Percentiles rank a stretch among this genome's conserved stretches.
phyloP scores from a whole-genome alignment of 2,888 invertebrate species.

The Callyntrura guangdongensis region DNA sequence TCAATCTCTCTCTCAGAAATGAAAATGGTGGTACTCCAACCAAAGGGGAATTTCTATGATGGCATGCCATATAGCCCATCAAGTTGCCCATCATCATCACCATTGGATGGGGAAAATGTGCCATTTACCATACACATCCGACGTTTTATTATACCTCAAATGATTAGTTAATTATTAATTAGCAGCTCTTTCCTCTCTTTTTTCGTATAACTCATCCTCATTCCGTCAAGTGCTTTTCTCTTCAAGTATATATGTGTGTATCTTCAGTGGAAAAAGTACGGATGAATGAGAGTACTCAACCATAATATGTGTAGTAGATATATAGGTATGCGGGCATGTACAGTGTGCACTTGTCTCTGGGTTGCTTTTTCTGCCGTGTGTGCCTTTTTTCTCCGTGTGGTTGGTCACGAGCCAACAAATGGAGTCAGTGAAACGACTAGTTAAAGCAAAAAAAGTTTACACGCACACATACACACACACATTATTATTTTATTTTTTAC shows the following conservation, averaged over 20 bases:
- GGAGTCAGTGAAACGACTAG: constrained; percentile 62
- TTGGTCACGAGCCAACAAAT: constrained; percentile 73
- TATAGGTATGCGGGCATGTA: not conserved
- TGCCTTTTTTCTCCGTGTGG: constrained; percentile 44
- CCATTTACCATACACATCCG: constrained; percentile 57
- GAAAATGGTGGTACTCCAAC: constrained; percentile 37
- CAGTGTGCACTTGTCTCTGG: not conserved
- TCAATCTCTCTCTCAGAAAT: constrained; percentile 41
- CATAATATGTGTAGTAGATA: not conserved
- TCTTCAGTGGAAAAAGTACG: not conserved
- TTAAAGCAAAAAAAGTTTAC: constrained; percentile 51
- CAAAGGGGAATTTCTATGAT: constrained; percentile 52
- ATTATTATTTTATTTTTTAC: constrained; percentile 64
- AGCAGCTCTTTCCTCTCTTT: constrained; percentile 40
- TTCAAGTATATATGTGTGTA: constrained; percentile 18
- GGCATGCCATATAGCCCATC: constrained; percentile 68
- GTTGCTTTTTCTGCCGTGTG: not conserved
- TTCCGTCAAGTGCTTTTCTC: constrained; percentile 28
- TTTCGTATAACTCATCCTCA: constrained; percentile 29
- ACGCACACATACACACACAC: constrained; percentile 26
- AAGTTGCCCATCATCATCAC: constrained; percentile 66
- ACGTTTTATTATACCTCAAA: constrained; percentile 71
- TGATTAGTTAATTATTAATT: constrained; percentile 76
- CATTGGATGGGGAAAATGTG: constrained; percentile 60
- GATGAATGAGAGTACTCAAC: constrained; percentile 42